Percentiles rank a stretch among this genome's conserved stretches.
Conservation (phyloP, 2,113 vertebrate genomes). For the Alectura lathami region DNA sequence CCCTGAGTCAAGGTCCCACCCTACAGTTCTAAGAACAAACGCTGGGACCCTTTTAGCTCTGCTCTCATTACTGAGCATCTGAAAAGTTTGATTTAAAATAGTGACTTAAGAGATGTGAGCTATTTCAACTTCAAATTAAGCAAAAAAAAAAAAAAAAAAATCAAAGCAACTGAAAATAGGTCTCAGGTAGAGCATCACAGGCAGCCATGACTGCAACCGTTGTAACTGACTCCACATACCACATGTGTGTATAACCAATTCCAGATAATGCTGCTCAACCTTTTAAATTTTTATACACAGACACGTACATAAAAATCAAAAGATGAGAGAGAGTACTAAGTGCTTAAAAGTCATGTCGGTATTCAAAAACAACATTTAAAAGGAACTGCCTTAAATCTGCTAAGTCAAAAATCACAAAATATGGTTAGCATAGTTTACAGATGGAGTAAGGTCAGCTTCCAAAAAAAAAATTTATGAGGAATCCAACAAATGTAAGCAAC, state of each 20-base stretch:
- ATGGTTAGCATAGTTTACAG: background rate
- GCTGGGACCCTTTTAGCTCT: background rate
- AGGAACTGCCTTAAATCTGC: background rate
- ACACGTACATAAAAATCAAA: background rate
- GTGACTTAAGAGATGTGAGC: background rate
- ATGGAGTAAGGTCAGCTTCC: background rate
- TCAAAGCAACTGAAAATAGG: background rate
- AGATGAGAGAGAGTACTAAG: background rate
- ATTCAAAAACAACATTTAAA: background rate
- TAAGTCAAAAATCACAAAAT: background rate
- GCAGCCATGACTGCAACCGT: background rate
- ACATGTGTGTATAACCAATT: background rate
- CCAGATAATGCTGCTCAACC: background rate
- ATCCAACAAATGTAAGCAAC: background rate
- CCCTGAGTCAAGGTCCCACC: accelerated
- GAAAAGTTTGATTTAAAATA: background rate
- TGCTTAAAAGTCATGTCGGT: background rate
- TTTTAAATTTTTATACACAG: background rate
- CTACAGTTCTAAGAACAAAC: background rate
- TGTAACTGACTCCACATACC: background rate
- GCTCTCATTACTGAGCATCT: background rate
- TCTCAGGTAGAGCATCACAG: background rate
- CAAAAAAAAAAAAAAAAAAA: background rate
- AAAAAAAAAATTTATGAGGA: background rate
- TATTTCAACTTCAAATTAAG: background rate